Evolutionary conservation across 2,113 vertebrate genomes (phyloP).

Genomic region (Cygnus buccinator): DNA sequence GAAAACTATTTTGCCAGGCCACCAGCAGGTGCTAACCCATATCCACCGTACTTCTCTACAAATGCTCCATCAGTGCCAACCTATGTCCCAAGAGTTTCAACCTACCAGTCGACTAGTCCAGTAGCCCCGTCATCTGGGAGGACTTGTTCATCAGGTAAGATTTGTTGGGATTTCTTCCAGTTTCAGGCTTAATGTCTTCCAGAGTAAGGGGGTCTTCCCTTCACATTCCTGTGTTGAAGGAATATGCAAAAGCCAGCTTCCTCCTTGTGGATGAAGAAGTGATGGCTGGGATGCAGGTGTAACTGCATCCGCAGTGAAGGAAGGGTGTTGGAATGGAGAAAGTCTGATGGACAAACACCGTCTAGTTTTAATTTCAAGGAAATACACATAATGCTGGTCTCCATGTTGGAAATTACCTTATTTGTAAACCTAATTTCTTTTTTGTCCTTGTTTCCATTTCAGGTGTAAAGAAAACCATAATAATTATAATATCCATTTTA

Average conservation of each 20-base stretch:
- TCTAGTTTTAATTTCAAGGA: neutral
- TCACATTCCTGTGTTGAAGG: neutral
- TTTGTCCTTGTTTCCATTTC: neutral
- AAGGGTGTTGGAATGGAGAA: neutral
- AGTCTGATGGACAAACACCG: neutral
- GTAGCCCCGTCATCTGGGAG: neutral
- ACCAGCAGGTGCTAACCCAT: neutral
- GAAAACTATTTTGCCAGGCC: conserved; percentile 41
- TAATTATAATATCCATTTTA: conserved; percentile 27
- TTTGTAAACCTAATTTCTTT: neutral
- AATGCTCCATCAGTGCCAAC: conserved; percentile 53
- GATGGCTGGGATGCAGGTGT: neutral
- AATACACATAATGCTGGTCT: neutral
- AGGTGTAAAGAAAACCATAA: conserved; percentile 59
- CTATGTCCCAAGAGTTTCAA: conserved; percentile 48
- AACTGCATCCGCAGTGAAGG: too few species aligned
- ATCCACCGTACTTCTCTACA: neutral
- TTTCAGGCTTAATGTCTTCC: rapidly evolving
- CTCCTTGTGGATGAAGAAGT: neutral
- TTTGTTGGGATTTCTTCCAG: neutral
- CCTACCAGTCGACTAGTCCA: neutral
- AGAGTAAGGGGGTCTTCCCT: neutral
- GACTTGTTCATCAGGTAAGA: conserved; percentile 67
- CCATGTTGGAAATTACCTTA: neutral
- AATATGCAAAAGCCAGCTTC: neutral